These are phyloP conservation scores for Latrodectus geometricus DNA, from an alignment of 1,140 invertebrate species.

Conservation along the genomic window DNA sequence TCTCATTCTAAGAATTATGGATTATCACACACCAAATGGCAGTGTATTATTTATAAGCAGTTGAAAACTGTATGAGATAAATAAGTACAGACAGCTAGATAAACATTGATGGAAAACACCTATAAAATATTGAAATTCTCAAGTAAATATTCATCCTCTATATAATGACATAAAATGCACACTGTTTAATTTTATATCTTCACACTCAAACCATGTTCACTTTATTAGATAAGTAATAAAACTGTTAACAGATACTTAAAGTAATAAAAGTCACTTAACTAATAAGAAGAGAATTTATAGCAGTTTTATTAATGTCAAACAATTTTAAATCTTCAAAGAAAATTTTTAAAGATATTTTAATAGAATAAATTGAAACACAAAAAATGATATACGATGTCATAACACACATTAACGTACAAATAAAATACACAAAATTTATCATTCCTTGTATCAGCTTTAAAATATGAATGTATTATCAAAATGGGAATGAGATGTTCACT, in stretches of 20 bases:
- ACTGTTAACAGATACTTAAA: neutral
- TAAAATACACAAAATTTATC: neutral
- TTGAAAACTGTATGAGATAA: neutral
- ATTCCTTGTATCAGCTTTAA: no score
- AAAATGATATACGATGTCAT: neutral
- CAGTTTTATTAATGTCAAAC: neutral
- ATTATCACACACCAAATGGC: neutral
- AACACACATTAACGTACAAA: neutral
- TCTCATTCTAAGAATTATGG: no score
- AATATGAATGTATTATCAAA: no score
- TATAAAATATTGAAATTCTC: constrained; percentile 27
- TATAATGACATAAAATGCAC: neutral
- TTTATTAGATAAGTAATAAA: constrained; percentile 21
- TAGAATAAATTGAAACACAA: neutral
- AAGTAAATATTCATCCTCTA: constrained; percentile 17
- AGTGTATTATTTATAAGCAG: neutral
- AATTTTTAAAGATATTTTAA: neutral
- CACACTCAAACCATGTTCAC: constrained; percentile 10
- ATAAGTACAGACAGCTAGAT: neutral
- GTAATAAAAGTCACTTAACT: neutral
- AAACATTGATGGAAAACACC: neutral
- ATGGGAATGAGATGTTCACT: no score
- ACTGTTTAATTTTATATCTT: neutral
- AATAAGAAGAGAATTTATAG: neutral
- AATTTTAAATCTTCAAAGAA: neutral